Evolutionary conservation across 1,140 invertebrate genomes (phyloP).

Genomic region (Helicorthomorpha holstii): DNA sequence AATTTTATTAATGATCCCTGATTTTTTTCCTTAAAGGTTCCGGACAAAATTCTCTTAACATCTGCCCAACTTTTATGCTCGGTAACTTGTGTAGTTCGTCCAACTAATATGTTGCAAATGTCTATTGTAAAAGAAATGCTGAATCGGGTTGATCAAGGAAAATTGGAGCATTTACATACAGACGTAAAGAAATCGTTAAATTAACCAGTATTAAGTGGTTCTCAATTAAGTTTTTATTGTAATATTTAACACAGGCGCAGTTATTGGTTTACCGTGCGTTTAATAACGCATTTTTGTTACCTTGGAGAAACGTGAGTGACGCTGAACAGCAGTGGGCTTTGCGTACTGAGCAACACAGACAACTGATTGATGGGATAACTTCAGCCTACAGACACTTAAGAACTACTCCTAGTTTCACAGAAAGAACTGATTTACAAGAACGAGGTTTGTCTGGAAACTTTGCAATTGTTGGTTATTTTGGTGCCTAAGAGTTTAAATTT

Average conservation of each 20-base stretch:
- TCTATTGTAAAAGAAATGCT: slow-evolving; percentile 30
- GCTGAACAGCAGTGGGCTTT: slow-evolving; percentile 31
- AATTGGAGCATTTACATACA: slow-evolving; percentile 23
- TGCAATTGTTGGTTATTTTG: not conserved
- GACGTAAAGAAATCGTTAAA: slow-evolving; percentile 19
- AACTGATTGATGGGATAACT: slow-evolving; percentile 23
- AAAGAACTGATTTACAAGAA: slow-evolving; percentile 21
- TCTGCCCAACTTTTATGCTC: slow-evolving; percentile 39
- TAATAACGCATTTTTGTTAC: slow-evolving; percentile 36
- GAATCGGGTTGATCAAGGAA: slow-evolving; percentile 26
- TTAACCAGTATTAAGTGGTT: no score
- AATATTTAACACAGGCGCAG: slow-evolving; percentile 25
- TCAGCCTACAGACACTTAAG: slow-evolving; percentile 21
- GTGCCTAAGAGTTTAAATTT: not conserved
- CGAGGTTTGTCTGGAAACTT: slow-evolving; percentile 16
- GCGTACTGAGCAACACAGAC: slow-evolving; percentile 21
- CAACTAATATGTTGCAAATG: slow-evolving; percentile 33
- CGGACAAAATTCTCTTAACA: slow-evolving; percentile 37
- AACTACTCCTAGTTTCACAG: slow-evolving; percentile 14
- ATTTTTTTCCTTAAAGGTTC: no score
- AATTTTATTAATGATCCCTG: no score
- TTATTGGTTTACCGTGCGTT: slow-evolving; percentile 33
- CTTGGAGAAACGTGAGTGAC: slow-evolving; percentile 29
- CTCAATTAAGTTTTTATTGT: no score
- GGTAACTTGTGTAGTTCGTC: slow-evolving; percentile 35